phyloP scores from a whole-genome alignment of 2,797 vertebrate genomes.

The Protonibea diacanthus region DNA sequence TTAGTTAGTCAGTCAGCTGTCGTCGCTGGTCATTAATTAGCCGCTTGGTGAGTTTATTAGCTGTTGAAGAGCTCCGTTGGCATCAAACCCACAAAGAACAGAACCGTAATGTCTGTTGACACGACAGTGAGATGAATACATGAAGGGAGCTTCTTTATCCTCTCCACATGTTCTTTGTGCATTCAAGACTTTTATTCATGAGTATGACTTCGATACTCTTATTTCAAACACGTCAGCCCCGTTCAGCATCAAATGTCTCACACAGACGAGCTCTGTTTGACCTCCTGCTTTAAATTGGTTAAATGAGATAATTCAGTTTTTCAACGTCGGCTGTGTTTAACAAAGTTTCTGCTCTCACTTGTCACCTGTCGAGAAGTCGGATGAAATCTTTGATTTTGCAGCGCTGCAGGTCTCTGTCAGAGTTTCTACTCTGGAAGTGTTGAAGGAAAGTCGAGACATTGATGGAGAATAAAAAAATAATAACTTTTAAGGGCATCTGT shows the following conservation, averaged over 20 bases:
- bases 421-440: neutral
- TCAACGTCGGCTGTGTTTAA: neutral
- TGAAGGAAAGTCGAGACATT: neutral
- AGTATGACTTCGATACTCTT: neutral
- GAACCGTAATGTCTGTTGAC: fast-evolving
- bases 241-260: slow-evolving; percentile 14
- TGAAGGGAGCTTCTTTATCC: neutral
- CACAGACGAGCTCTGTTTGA: neutral
- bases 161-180: neutral
- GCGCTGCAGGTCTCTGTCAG: neutral
- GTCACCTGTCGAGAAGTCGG: slow-evolving; percentile 4
- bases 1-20: slow-evolving; percentile 14
- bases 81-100: neutral
- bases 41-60: neutral
- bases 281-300: neutral
- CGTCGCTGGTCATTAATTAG: slow-evolving; percentile 28
- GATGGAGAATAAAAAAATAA: neutral
- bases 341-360: neutral
- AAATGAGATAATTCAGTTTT: neutral
- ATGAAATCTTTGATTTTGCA: neutral
- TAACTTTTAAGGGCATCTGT: neutral
- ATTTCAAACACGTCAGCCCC: neutral
- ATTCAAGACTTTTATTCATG: slow-evolving; percentile 17
- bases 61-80: neutral
- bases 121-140: neutral